Evolutionary conservation across 2,888 invertebrate genomes (phyloP).

Genomic region (Meghimatium bilineatum): DNA sequence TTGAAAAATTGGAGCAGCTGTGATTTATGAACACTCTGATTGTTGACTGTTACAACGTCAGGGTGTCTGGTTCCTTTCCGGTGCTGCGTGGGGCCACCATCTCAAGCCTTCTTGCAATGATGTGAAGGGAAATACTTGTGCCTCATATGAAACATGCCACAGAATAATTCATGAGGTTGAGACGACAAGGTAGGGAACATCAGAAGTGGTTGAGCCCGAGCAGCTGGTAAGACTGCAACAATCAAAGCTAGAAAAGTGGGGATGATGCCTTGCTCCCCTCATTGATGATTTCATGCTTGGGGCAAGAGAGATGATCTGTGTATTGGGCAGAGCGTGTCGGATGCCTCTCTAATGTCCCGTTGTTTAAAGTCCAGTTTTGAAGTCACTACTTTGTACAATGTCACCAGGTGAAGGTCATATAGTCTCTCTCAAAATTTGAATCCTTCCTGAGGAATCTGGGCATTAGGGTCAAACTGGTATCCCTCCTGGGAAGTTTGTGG

Average conservation of each 20-base stretch:
- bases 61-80: background rate
- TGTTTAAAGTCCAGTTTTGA: slow-evolving; percentile 11
- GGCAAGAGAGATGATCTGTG: slow-evolving; percentile 4
- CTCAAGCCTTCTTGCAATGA: background rate
- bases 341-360: slow-evolving; percentile 9
- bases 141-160: background rate
- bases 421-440: slow-evolving; percentile 84
- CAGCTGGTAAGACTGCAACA: background rate
- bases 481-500: slow-evolving; percentile 87
- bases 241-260: background rate
- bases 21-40: background rate
- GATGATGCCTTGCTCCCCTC: background rate
- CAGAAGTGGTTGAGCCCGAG: background rate
- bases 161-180: background rate
- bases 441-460: slow-evolving; percentile 86
- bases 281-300: slow-evolving; percentile 7
- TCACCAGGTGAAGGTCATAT: background rate
- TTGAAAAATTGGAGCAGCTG: slow-evolving; percentile 1
- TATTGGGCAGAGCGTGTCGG: slow-evolving; percentile 4
- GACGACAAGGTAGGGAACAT: background rate
- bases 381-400: slow-evolving; percentile 41
- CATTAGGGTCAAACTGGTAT: slow-evolving; percentile 90
- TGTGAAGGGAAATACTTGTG: background rate
- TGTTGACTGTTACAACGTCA: background rate
- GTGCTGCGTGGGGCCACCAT: background rate